Evolutionary conservation across 2,113 vertebrate genomes (phyloP).

Genomic region (Oncorhynchus tshawytscha): DNA sequence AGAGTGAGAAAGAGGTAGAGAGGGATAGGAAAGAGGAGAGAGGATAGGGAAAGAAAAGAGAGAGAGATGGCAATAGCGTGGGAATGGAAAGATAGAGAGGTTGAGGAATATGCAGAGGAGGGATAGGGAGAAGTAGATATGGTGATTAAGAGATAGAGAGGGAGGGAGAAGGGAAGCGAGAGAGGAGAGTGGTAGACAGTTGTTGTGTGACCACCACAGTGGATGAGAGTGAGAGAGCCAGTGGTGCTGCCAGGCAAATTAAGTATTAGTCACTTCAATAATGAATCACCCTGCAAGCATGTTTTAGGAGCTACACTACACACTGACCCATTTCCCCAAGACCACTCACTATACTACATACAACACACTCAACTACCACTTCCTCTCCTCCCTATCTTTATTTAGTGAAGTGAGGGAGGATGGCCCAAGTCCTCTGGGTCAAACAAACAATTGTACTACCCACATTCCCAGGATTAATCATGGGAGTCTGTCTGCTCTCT

Average conservation of each 20-base stretch:
- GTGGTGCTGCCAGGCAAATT: slow-evolving; percentile 69
- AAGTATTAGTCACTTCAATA: slow-evolving; percentile 80
- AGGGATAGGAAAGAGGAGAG: slow-evolving; percentile 12
- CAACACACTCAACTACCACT: slow-evolving; percentile 44
- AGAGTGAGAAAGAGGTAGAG: slow-evolving; percentile 43
- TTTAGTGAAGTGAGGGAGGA: slow-evolving; percentile 43
- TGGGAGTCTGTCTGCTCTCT: slow-evolving; percentile 59
- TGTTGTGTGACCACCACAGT: slow-evolving; percentile 62
- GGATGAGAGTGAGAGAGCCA: slow-evolving; percentile 61
- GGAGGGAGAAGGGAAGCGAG: slow-evolving; percentile 25
- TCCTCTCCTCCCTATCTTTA: slow-evolving; percentile 29
- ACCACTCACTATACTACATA: slow-evolving; percentile 52
- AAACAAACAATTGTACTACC: slow-evolving; percentile 71
- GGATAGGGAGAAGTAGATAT: slow-evolving; percentile 18
- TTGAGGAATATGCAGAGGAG: too few relatives aligned
- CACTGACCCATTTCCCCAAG: slow-evolving; percentile 72
- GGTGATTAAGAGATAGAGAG: not conserved
- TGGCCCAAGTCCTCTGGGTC: slow-evolving; percentile 59
- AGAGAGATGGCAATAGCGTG: not conserved
- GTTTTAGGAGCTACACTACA: slow-evolving; percentile 57
- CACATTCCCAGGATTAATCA: slow-evolving; percentile 68
- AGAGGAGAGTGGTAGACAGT: slow-evolving; percentile 35
- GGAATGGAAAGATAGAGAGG: not conserved
- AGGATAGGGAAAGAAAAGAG: not conserved
- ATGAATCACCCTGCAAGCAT: slow-evolving; percentile 76